Base-by-base conservation (phyloP, 2,888 invertebrate species). In the Cerastoderma edule region DNA sequence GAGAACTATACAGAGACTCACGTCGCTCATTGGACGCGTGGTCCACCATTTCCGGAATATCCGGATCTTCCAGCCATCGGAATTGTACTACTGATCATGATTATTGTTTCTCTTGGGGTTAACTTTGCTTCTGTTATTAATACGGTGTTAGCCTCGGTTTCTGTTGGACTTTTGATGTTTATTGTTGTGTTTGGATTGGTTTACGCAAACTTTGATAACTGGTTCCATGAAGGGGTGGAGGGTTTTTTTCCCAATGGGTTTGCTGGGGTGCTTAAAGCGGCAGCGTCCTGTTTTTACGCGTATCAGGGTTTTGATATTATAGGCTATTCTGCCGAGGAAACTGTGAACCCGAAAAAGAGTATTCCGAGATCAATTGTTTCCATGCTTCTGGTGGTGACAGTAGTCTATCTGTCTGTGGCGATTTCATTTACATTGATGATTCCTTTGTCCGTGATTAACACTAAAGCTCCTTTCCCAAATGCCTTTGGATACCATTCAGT, bases 191-290 rank as follows among this genome's bases (percentile, higher is more conserved):
- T 97, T 30, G 98, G 98, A 0, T 95, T 97, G 89, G 96, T 95
- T 91, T 96, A 96, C 89, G 97, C 97, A 0, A 95, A 97, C 87
- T 92, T 95, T 6, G 93, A 93, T 2, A 97, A 98, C 89, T 98
- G 98, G 97, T 95, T 95, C 0, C 94, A 83, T 66, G 50, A 74
- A 19, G 80, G 78, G 4, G 78, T 83, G 22, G 89, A 89, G 0
- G 90, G 90, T n/a, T 91, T 91, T 74, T 80, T 90, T 32, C 90
- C 90, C 0, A 86, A 85, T 76, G 91, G 91, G 1, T 66, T 89
- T 22, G 73, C 79, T 10, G 91, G 91, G 0, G 91, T 93, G 67
- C 73, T 93, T 16, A 90, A 92, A 13, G 93, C 92, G 1, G 92
- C 93, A 3, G 91, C 92, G 0, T 89, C 92, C 13, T 93, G 93